Evolutionary conservation across 2,888 invertebrate species (phyloP).

Genomic region (Acanthococcus lagerstroemiae): DNA sequence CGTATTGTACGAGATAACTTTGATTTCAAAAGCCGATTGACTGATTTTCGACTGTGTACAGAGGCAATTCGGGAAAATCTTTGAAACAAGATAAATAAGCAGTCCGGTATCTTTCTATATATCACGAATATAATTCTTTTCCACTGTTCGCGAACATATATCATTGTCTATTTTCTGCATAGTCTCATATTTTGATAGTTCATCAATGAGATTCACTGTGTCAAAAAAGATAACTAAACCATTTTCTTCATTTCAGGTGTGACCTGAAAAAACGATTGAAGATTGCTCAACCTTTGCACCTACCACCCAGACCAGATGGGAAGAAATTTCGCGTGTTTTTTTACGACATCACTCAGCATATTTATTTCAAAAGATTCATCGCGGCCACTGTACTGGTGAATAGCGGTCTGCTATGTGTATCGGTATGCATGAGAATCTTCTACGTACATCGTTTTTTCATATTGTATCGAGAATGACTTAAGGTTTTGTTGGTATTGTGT

Average conservation of each 20-base stretch:
- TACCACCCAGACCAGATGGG: slow-evolving; percentile 93
- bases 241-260: slow-evolving; percentile 52
- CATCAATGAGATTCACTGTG: too few relatives aligned
- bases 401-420: slow-evolving; percentile 79
- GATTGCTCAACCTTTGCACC: slow-evolving; percentile 95
- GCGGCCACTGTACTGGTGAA: slow-evolving; percentile 90
- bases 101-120: too few relatives aligned
- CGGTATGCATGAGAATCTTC: slow-evolving; percentile 49
- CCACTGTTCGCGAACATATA: too few relatives aligned
- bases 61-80: too few relatives aligned
- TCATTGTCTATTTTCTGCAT: too few relatives aligned
- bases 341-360: slow-evolving; percentile 95
- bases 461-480: neutral
- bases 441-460: neutral
- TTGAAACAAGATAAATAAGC: too few relatives aligned
- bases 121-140: too few relatives aligned
- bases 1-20: too few relatives aligned
- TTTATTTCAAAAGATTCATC: slow-evolving; percentile 87
- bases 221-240: too few relatives aligned
- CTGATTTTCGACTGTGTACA: too few relatives aligned
- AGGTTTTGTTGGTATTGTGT: slow-evolving; percentile 38
- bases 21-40: too few relatives aligned
- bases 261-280: slow-evolving; percentile 96
- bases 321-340: slow-evolving; percentile 84
- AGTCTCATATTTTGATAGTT: too few relatives aligned